Conservation (phyloP, 2,113 vertebrate species). For the Prietella phreatophila region DNA sequence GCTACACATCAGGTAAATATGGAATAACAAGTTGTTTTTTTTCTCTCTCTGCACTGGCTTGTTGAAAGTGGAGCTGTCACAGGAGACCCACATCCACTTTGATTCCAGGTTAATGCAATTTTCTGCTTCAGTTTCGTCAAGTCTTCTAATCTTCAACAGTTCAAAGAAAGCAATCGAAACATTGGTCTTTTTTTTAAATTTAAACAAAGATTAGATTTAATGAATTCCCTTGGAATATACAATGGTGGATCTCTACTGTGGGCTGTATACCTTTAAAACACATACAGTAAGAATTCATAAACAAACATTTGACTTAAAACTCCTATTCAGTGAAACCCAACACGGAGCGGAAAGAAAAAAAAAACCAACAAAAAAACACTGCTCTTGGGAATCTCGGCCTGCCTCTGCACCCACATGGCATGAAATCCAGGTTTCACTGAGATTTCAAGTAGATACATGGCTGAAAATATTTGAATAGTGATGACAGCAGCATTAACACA, state of each 20-base stretch:
- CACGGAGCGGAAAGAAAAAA: too few relatives aligned
- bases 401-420: background rate
- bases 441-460: conserved; percentile 8
- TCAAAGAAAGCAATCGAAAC: conserved; percentile 42
- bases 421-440: conserved; percentile 30
- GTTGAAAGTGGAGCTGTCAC: background rate
- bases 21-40: background rate
- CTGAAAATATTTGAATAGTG: background rate
- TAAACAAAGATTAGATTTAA: conserved; percentile 3
- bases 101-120: background rate
- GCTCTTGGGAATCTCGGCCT: conserved; percentile 11
- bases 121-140: conserved; percentile 4
- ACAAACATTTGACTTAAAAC: conserved; percentile 33
- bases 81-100: background rate
- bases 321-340: background rate
- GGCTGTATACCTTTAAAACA: background rate
- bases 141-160: conserved; percentile 23
- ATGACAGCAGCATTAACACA: conserved; percentile 7
- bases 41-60: background rate
- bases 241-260: conserved; percentile 4
- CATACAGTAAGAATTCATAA: conserved; percentile 45
- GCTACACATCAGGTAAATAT: conserved; percentile 1
- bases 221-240: conserved; percentile 16
- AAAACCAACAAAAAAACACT: background rate
- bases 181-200: conserved; percentile 3